Evolutionary conservation across 2,113 vertebrate genomes (phyloP).

Genomic region (Phrynocephalus versicolor): DNA sequence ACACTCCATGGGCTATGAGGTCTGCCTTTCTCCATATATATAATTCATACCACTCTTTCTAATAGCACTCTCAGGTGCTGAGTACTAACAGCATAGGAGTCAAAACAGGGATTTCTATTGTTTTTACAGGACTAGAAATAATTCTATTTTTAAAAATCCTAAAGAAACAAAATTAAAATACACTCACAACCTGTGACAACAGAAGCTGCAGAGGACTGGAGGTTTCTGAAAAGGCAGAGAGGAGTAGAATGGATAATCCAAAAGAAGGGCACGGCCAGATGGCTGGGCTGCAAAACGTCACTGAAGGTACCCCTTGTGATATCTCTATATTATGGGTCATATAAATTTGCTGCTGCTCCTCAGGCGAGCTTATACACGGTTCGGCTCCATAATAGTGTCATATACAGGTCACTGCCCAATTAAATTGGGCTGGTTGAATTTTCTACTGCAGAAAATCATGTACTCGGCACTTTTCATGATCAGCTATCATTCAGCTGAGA

Average conservation of each 20-base stretch:
- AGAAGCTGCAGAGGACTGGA: no score
- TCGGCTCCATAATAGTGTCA: not conserved
- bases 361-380: not conserved
- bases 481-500: not conserved
- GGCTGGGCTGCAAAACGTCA: not conserved
- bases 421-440: not conserved
- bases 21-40: no score
- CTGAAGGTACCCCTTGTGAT: not conserved
- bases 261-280: no score
- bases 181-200: no score
- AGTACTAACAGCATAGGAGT: no score
- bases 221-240: no score
- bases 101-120: no score
- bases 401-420: not conserved
- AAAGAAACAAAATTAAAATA: no score
- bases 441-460: not conserved
- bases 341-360: not conserved
- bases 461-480: not conserved
- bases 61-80: not conserved
- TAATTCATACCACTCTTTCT: not conserved
- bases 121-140: not conserved
- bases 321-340: not conserved
- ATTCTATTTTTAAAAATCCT: no score
- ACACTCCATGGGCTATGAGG: no score
- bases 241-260: no score